Evolutionary conservation across 1,140 invertebrate species (phyloP), one percentile per base, ranked within the genome.

Genomic region (Phthorimaea operculella): DNA sequence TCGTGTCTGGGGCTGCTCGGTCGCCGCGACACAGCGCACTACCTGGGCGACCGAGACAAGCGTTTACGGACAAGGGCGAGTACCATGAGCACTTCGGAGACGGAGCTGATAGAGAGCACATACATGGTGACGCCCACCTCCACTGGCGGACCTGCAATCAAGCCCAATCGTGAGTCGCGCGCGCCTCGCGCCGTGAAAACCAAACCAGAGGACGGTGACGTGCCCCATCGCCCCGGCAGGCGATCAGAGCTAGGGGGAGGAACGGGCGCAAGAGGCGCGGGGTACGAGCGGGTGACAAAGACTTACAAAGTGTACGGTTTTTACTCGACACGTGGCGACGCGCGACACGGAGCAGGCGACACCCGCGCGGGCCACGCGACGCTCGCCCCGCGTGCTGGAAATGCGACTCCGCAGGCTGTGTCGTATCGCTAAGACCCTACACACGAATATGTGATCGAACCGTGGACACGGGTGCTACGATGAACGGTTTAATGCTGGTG

Each of bases 51-150:
- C 70, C 67, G 70, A 73, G 70, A 57, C 70, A 73, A 73, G 70
- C 70, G 68, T 77, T 66, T 70, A 63, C 60, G 66, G 65, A 68
- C 63, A 68, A 64, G 54, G 66, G 70, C 72, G 76, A 76, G 90
- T 93, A 97, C 95, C 96, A 97, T 97, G 88, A 95, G 90, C 83
- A 98, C 96, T 92, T 98, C 96, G 83, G 95, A 97, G 86, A 98
- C 94, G 84, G 96, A 96, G 90, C 94, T 96, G 89, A 98, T 97
- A 90, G 94, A 96, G 87, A 96, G 93, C 87, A 98, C 94, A 90
- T 96, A 95, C 93, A 97, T 96, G 87, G 96, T 97, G 87, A 98
- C 94, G 83, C 94, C 94, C 76, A 97, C 95, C 87, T 95, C 93
- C 87, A 96, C 94, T 74, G 96, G 94, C 82, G 92, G 92, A 92